Conservation (phyloP, 2,113 vertebrate genomes). For the Ptychochromis oligacanthus region DNA sequence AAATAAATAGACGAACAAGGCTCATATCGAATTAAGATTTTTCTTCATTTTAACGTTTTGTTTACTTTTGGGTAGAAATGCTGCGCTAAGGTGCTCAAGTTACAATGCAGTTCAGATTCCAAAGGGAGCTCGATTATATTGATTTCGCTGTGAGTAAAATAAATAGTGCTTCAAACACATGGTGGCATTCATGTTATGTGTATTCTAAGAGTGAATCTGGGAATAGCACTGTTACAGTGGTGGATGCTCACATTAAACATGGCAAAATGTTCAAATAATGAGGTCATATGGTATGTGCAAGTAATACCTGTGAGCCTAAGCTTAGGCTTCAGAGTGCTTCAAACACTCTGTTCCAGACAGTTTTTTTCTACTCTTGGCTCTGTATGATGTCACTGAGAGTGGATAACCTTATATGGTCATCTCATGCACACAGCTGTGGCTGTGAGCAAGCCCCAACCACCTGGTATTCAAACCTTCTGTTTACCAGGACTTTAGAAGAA, state of each 20-base stretch:
- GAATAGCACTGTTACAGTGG: neutral
- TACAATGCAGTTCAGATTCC: slow-evolving; percentile 37
- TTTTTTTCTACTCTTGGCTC: too few relatives aligned
- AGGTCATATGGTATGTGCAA: too few relatives aligned
- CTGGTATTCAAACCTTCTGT: neutral
- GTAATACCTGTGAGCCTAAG: too few relatives aligned
- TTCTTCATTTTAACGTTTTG: slow-evolving; percentile 63
- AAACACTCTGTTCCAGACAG: too few relatives aligned
- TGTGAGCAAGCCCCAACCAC: neutral
- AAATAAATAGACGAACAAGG: slow-evolving; percentile 44
- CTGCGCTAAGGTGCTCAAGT: slow-evolving; percentile 11
- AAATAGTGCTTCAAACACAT: slow-evolving; percentile 15
- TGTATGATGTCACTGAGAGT: too few relatives aligned
- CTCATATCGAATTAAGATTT: slow-evolving; percentile 52
- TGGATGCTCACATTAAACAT: neutral
- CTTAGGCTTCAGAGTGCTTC: too few relatives aligned
- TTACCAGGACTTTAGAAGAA: neutral
- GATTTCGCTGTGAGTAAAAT: slow-evolving; percentile 53
- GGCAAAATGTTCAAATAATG: neutral
- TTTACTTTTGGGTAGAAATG: slow-evolving; percentile 41
- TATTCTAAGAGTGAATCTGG: neutral
- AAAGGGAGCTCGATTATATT: slow-evolving; percentile 52
- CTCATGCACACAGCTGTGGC: too few relatives aligned
- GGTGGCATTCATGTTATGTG: neutral
- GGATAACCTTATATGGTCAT: too few relatives aligned